phyloP scores from a whole-genome alignment of 2,797 vertebrate genomes.

The Phalanger gymnotis region DNA sequence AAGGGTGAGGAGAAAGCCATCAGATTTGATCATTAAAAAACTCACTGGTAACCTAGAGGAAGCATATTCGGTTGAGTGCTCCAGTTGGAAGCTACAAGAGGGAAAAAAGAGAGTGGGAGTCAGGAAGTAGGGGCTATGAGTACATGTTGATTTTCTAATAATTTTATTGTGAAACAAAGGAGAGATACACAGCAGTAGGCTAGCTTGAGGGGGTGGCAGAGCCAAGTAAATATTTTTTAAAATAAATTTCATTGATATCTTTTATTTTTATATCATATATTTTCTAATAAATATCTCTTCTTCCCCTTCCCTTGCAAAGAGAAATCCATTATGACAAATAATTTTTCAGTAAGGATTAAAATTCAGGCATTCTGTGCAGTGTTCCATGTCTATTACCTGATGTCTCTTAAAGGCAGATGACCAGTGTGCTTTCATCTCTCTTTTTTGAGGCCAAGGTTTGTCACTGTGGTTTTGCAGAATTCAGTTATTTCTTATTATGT shows the following conservation, averaged over 20 bases:
- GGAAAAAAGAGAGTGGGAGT: background rate
- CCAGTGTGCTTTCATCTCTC: background rate
- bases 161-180: background rate
- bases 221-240: background rate
- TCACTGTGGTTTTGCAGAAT: background rate
- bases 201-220: background rate
- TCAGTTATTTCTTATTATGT: background rate
- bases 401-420: background rate
- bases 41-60: background rate
- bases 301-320: background rate
- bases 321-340: background rate
- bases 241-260: background rate
- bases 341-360: background rate
- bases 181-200: background rate
- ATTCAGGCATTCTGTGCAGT: background rate
- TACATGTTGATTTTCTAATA: background rate
- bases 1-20: background rate
- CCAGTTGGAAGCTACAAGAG: background rate
- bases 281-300: background rate
- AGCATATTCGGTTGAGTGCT: background rate
- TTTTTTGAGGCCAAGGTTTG: background rate
- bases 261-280: background rate
- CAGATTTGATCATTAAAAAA: background rate
- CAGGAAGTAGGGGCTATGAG: background rate
- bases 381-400: background rate